Evolutionary conservation across 30 jellyfish, hydroid and myxozoan species (phyloP), one percentile per base, ranked within the genome.

Genomic region (Mastigias papua): DNA sequence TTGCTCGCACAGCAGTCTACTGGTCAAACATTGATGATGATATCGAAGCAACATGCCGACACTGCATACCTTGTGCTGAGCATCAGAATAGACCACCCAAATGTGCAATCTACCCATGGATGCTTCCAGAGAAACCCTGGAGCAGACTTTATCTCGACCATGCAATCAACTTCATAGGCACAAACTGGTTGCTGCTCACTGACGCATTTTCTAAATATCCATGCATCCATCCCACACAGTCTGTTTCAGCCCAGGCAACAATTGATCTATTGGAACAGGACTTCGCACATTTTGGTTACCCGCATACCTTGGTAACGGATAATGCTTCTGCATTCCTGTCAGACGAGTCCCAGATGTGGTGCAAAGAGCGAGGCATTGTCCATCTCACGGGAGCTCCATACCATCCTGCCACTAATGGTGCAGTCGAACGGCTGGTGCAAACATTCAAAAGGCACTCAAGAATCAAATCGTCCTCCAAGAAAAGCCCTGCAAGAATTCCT

Each of bases 21-120:
- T 82, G 92, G 92, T 93, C 90, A 26, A 84, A 84, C 54, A 84
- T 84, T 67, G 82, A 60, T 32, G 51, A 63, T 35, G 91, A 65
- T 64, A 81, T 81, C 34, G 84, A 81, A 49, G 78, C 60, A 26
- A 30, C 76, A 73, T 54, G 62, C 66, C 19, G 63, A 70, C 73
- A 50, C 48, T 84, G 88, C 76, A 57, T 50, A 30, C 48, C 69
- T 25, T 84, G 93, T 35, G 85, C 60, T 20, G 32, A 54, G 69
- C 86, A 80, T 66, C 42, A 54, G 57, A 61, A 80, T 28, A 63
- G 66, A 21, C 75, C 86, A 22, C 27, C 92, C 61, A 2, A 81
- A 28, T 86, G n/a, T 33, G 90, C 79, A 79, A 25, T 60, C 27
- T 86, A 79, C 46, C 72, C 58, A 27, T 81, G 86, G 87, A 50